Base-by-base conservation (phyloP, 1,140 invertebrate species). In the Drosophila pachea region DNA sequence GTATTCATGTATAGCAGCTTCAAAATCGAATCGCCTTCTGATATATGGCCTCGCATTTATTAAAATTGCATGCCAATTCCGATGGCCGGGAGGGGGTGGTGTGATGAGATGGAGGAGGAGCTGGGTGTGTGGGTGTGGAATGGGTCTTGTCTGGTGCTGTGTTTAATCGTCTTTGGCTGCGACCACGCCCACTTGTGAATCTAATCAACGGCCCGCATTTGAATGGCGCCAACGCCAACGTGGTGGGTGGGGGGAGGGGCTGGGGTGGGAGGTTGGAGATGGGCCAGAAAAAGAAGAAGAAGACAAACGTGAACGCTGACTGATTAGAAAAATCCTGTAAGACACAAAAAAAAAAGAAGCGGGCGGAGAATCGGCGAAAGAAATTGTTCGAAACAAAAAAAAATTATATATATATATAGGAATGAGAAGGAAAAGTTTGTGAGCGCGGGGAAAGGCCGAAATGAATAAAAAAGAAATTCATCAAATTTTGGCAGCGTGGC, bases 391-490 rank as follows among this genome's bases (percentile, higher is more conserved):
- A 14, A 65, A 43, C 8, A 60, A 47, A 11, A 49, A 38, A 56
- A 55, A 32, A 45, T 22, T 22, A 22, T 22, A 22, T 22, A 22
- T 22, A 22, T 22, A 22, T 22, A 22, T 22, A 22, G 1, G 22
- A 1, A 22, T 22, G 66, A 63, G 33, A 62, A 67, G 64, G 62
- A 50, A 67, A 74, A 65, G 60, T 75, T 73, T 59, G 0, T 11
- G 0, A 11, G 7, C n/a, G 52, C 5, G 22, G 16, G 0, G 38
- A 22, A 12, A 16, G 29, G 22, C 50, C 40, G 22, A 75, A 83
- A 83, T 78, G 78, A 83, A 76, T 83, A 83, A 83, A 83, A 83
- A 83, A 78, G 75, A 78, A 83, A 83, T 83, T 83, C 78, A 83
- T 83, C 78, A 83, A 83, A 83, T 76, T 83, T 83, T 68, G 79